Evolutionary conservation across 2,888 invertebrate species (phyloP).

Genomic region (Drosophila kuntzei): DNA sequence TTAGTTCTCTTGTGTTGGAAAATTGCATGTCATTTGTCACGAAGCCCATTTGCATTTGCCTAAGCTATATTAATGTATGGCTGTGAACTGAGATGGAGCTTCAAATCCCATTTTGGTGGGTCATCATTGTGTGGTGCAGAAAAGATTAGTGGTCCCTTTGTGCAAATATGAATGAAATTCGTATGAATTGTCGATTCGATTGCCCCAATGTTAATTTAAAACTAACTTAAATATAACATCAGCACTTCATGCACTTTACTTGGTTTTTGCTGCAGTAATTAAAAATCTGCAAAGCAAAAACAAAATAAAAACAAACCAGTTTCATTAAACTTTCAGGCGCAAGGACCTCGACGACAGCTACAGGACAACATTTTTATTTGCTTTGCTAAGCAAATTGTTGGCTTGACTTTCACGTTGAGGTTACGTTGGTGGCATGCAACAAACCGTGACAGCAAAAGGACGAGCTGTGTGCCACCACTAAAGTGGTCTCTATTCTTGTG

Average conservation of each 20-base stretch:
- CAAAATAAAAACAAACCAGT: not conserved
- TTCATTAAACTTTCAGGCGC: slow-evolving; percentile 31
- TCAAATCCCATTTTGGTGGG: slow-evolving; percentile 16
- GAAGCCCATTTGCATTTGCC: slow-evolving; percentile 72
- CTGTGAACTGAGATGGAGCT: not conserved
- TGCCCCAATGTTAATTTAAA: slow-evolving; percentile 6
- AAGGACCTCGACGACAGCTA: slow-evolving; percentile 31
- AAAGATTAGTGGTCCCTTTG: slow-evolving; percentile 8
- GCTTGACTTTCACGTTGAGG: slow-evolving; percentile 11
- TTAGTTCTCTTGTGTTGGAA: slow-evolving; percentile 50
- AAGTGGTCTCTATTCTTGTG: slow-evolving; percentile 22
- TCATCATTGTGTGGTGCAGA: slow-evolving; percentile 12
- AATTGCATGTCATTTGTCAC: slow-evolving; percentile 80
- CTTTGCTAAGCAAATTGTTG: slow-evolving; percentile 52
- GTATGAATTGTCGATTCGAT: slow-evolving; percentile 10
- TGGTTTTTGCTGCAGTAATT: not conserved
- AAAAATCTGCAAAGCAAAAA: not conserved
- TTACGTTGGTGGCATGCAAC: slow-evolving; percentile 36
- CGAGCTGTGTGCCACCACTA: not conserved
- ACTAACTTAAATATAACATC: slow-evolving; percentile 4
- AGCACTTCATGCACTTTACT: not conserved
- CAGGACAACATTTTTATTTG: slow-evolving; percentile 66
- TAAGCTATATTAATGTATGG: slow-evolving; percentile 77
- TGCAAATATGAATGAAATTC: slow-evolving; percentile 10
- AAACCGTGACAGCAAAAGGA: slow-evolving; percentile 41